These are phyloP conservation scores for Myrmecobius fasciatus DNA, from an alignment of 2,113 vertebrate genomes.

Conservation along the genomic window DNA sequence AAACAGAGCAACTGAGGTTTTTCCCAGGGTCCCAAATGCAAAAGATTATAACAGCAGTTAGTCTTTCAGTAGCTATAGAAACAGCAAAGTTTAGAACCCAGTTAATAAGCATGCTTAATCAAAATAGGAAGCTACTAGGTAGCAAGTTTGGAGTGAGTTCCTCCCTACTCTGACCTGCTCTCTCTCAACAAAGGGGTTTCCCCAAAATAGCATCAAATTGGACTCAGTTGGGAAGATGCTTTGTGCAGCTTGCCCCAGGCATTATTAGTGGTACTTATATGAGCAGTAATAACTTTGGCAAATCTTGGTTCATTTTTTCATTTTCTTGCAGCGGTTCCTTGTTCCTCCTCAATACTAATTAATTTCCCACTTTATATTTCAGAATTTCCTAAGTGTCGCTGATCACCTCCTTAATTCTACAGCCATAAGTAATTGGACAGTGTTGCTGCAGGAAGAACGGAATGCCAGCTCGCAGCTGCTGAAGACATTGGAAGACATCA, in stretches of 20 bases:
- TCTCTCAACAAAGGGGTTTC: neutral
- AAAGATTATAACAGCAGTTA: neutral
- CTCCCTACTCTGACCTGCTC: neutral
- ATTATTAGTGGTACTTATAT: neutral
- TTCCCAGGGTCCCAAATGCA: neutral
- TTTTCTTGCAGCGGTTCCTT: neutral
- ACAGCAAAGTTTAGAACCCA: neutral
- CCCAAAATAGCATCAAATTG: neutral
- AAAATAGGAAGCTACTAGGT: neutral
- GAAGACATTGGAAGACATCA: conserved; percentile 65
- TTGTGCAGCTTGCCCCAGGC: neutral
- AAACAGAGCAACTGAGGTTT: neutral
- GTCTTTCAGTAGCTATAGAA: neutral
- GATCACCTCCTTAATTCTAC: conserved; percentile 64
- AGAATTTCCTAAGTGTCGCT: conserved; percentile 68
- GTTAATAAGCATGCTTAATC: neutral
- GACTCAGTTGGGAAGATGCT: neutral
- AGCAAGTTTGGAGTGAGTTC: neutral
- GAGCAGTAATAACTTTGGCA: neutral
- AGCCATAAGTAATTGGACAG: conserved; percentile 63
- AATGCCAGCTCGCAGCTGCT: conserved; percentile 58
- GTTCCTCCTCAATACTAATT: conserved; percentile 40
- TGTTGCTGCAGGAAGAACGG: conserved; percentile 49
- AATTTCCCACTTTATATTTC: conserved; percentile 49
- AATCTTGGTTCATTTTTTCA: neutral